These are phyloP conservation scores for Galaxea fascicularis DNA, from an alignment of 92 coral and sea anemone genomes.

Conservation along the genomic window DNA sequence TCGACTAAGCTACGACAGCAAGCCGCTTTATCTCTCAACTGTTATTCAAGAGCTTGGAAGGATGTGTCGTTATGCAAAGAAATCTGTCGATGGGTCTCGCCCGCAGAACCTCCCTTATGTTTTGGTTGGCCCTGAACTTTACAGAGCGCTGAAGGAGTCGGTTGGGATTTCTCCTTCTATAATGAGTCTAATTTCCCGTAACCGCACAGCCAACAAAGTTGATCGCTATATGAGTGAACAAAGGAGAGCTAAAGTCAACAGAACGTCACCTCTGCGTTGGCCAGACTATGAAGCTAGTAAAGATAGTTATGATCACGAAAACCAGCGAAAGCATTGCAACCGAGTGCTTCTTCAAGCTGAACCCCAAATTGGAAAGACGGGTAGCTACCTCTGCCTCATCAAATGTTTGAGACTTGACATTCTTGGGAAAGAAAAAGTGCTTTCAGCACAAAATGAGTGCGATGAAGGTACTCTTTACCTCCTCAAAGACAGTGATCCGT, in stretches of 20 bases:
- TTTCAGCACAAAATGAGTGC: not conserved
- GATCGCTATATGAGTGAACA: slow-evolving; percentile 39
- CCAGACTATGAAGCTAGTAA: not conserved
- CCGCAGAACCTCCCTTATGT: not conserved
- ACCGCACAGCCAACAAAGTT: not conserved
- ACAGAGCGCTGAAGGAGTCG: not conserved
- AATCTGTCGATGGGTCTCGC: not conserved
- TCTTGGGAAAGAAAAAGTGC: not conserved
- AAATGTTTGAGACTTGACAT: not conserved
- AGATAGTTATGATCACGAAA: slow-evolving; percentile 33
- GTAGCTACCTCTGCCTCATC: slow-evolving; percentile 30
- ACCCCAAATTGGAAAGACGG: slow-evolving; percentile 71
- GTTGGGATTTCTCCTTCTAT: not conserved
- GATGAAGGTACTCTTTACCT: slow-evolving; percentile 1
- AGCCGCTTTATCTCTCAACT: slow-evolving; percentile 36
- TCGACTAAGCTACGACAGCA: slow-evolving; percentile 10
- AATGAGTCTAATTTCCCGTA: not conserved
- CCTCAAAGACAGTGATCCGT: not conserved
- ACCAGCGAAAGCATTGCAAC: slow-evolving; percentile 39
- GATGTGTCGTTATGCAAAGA: slow-evolving; percentile 58
- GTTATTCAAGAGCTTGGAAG: slow-evolving; percentile 62
- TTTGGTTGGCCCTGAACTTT: not conserved
- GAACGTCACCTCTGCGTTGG: not conserved
- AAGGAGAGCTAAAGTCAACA: not conserved
- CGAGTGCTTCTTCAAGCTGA: slow-evolving; percentile 64